These are phyloP conservation scores for Poeciliopsis occidentalis DNA, from an alignment of 2,113 vertebrate genomes.

Conservation along the genomic window DNA sequence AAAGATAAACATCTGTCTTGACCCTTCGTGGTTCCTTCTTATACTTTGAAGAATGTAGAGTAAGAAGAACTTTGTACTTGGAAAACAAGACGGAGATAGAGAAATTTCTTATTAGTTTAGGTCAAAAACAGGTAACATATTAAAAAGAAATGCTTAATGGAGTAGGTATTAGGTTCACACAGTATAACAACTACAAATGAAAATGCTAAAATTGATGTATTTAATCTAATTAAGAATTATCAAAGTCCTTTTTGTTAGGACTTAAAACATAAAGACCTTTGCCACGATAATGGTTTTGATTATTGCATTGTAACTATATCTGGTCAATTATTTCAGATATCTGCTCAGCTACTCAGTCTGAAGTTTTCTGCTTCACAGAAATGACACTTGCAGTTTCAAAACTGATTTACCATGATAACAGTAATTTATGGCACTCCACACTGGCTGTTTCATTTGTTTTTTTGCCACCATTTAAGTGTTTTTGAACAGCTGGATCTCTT, in stretches of 20 bases:
- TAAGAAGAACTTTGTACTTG: neutral
- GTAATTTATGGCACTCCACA: too few species aligned
- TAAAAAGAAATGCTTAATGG: neutral
- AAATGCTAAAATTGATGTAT: neutral
- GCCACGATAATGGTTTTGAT: neutral
- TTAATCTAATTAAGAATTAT: neutral
- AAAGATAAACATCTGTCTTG: conserved; percentile 15
- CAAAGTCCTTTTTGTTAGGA: neutral
- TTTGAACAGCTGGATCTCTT: neutral
- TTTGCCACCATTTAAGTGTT: too few species aligned
- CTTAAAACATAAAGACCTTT: neutral
- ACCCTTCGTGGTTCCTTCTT: neutral
- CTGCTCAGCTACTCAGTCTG: neutral
- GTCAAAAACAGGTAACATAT: conserved; percentile 21
- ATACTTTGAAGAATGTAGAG: neutral
- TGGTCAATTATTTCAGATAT: neutral
- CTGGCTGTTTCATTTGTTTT: too few species aligned
- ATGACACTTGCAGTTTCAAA: neutral
- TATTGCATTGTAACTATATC: neutral
- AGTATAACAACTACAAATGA: neutral
- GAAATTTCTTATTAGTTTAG: neutral
- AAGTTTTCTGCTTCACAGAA: neutral
- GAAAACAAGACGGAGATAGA: neutral
- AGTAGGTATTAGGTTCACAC: neutral
- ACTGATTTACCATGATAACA: neutral